Evolutionary conservation across 92 coral and sea anemone genomes (phyloP).

Genomic region (Hydrozoanthus gracilis): DNA sequence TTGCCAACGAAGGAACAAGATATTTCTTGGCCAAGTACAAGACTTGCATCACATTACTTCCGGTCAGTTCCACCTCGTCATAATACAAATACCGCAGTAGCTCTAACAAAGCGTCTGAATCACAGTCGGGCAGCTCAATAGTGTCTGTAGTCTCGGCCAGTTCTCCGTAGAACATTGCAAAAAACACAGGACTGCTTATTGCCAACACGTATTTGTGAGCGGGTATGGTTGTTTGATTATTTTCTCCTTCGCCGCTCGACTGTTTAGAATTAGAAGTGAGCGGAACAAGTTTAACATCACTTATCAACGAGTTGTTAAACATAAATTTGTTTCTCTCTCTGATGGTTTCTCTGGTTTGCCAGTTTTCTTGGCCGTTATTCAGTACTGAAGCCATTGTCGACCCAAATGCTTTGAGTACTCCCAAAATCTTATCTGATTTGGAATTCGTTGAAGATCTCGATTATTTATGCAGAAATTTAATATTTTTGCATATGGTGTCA

Average conservation of each 20-base stretch:
- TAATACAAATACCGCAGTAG: neutral
- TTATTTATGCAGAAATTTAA: neutral
- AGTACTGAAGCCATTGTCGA: neutral
- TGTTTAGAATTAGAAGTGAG: neutral
- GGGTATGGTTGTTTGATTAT: neutral
- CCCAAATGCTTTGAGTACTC: neutral
- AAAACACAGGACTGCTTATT: no score
- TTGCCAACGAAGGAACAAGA: no score
- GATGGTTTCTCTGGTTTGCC: neutral
- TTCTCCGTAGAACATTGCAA: no score
- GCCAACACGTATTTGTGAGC: neutral
- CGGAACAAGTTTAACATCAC: neutral
- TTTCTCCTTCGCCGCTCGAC: neutral
- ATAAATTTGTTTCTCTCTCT: no score
- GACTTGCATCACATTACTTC: neutral
- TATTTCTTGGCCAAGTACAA: neutral
- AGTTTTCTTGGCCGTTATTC: neutral
- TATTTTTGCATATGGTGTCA: neutral
- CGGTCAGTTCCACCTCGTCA: slow-evolving; percentile 19
- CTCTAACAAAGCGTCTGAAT: neutral
- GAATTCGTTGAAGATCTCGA: slow-evolving; percentile 1
- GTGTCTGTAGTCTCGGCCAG: neutral
- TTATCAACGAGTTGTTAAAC: no score
- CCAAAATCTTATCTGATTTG: neutral
- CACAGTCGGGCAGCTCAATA: neutral